A percentile compares a stretch with the other conserved stretches of the same genome.
These are phyloP conservation scores for Ennomos fuscantarius DNA, from an alignment of 2,888 invertebrate species.

Conservation along the genomic window DNA sequence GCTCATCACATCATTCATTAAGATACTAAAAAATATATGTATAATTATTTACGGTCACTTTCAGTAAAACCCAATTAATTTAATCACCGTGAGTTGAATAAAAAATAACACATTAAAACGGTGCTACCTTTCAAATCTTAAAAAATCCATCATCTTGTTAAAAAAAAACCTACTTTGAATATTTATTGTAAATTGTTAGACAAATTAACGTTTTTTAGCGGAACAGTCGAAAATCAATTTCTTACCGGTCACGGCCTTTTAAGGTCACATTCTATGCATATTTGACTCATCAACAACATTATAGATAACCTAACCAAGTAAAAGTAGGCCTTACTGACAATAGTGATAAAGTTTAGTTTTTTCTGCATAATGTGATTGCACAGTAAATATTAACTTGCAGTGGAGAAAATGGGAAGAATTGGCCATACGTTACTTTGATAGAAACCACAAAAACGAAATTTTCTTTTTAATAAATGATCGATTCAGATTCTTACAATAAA, in stretches of 20 bases:
- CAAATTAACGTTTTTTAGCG: slow-evolving; percentile 46
- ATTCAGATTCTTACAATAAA: no score
- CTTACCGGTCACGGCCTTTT: slow-evolving; percentile 57
- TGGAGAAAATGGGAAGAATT: neutral
- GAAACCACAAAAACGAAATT: no score
- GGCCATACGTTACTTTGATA: no score
- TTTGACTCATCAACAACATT: slow-evolving; percentile 38
- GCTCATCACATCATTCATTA: no score
- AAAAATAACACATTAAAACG: slow-evolving; percentile 10
- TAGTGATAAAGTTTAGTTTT: slow-evolving; percentile 53
- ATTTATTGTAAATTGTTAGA: slow-evolving; percentile 41
- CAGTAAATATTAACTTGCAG: slow-evolving; percentile 7
- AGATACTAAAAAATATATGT: no score
- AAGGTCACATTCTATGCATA: slow-evolving; percentile 70
- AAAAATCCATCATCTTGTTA: slow-evolving; percentile 3
- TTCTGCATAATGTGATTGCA: slow-evolving; percentile 7
- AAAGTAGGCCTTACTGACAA: slow-evolving; percentile 39
- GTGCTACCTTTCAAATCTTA: slow-evolving; percentile 5
- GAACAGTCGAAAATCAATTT: slow-evolving; percentile 67
- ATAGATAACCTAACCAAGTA: slow-evolving; percentile 12
- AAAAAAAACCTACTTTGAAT: slow-evolving; percentile 12
- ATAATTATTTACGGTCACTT: no score
- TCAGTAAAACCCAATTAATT: slow-evolving; percentile 11
- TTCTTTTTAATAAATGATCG: no score
- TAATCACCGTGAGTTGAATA: neutral